These are phyloP conservation scores for Masnerella sp. DNA, from an alignment of 2,888 invertebrate species.

Conservation along the genomic window DNA sequence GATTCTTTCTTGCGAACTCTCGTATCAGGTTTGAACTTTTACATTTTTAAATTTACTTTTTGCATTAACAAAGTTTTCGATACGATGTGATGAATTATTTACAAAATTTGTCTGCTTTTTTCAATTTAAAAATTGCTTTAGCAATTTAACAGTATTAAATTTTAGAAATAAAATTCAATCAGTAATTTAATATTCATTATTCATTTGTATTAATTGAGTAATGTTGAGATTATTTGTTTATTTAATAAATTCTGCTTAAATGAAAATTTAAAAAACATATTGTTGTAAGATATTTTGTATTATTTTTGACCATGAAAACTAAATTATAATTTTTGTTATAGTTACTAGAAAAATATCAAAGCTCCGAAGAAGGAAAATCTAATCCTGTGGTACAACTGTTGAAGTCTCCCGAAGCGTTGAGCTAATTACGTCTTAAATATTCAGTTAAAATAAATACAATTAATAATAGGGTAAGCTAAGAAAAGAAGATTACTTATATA, in stretches of 20 bases:
- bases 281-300: too few species aligned
- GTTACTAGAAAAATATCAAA: constrained; percentile 81
- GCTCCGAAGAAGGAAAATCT: constrained; percentile 79
- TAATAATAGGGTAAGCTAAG: constrained; percentile 4
- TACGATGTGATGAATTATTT: too few species aligned
- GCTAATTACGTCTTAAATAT: constrained; percentile 6
- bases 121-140: too few species aligned
- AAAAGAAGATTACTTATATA: constrained; percentile 24
- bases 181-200: too few species aligned
- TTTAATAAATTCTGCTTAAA: too few species aligned
- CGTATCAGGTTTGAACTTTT: constrained; percentile 79
- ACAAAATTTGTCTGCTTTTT: too few species aligned
- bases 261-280: background rate
- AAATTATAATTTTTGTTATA: constrained; percentile 70
- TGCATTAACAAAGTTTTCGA: too few species aligned
- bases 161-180: too few species aligned
- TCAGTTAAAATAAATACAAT: constrained; percentile 17
- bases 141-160: too few species aligned
- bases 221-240: too few species aligned
- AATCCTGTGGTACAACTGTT: constrained; percentile 79
- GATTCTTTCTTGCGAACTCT: constrained; percentile 86
- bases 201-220: too few species aligned
- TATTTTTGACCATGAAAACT: background rate
- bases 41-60: background rate
- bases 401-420: constrained; percentile 56